phyloP scores from a whole-genome alignment of 2,888 invertebrate species.

The Drosophila cognata region DNA sequence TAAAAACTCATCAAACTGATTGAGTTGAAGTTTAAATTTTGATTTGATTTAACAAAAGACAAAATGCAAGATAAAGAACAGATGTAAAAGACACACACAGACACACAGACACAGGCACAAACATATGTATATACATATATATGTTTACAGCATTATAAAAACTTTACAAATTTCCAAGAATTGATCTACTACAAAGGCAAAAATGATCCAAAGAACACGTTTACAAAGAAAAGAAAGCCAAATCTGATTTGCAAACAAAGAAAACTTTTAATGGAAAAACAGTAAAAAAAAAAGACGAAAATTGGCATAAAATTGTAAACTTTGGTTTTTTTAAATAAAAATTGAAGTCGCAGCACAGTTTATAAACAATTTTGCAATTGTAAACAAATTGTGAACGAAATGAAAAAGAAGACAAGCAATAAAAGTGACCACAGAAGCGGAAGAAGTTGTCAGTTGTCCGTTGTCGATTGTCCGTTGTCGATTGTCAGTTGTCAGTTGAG shows the following conservation, averaged over 20 bases:
- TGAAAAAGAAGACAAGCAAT: constrained; percentile 32
- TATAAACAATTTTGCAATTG: constrained; percentile 50
- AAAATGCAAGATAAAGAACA: background rate
- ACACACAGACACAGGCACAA: background rate
- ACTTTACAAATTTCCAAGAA: constrained; percentile 13
- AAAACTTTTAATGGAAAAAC: constrained; percentile 14
- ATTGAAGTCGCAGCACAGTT: constrained; percentile 8
- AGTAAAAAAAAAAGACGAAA: background rate
- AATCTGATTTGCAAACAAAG: constrained; percentile 10
- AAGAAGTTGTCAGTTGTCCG: constrained; percentile 58
- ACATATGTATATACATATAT: no score
- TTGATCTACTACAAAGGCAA: background rate
- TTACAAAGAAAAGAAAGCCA: background rate
- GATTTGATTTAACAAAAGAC: background rate
- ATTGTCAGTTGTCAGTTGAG: background rate
- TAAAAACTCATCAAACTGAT: background rate
- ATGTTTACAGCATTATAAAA: background rate
- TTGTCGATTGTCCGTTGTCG: background rate
- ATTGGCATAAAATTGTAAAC: constrained; percentile 27
- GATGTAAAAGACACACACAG: background rate
- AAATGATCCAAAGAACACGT: constrained; percentile 11
- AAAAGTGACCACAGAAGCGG: constrained; percentile 47
- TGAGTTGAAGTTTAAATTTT: background rate
- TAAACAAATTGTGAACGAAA: constrained; percentile 38
- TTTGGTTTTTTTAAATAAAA: constrained; percentile 11